These are phyloP conservation scores for Rattus norvegicus DNA, from an alignment of 2,113 vertebrate species.

Conservation along the genomic window GRCr8 NC_086020.1:156333001-156333500, in stretches of 20 bases:
- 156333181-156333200: slow-evolving; percentile 3
- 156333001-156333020: not conserved
- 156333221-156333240: not conserved
- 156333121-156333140: not conserved
- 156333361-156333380: not conserved
- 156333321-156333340: not conserved
- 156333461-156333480: not conserved
- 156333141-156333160: not conserved
- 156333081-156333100: too few species aligned
- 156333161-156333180: not conserved
- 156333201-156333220: not conserved
- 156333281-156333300: not conserved
- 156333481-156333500: too few species aligned
- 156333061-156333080: not conserved
- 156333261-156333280: not conserved
- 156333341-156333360: not conserved
- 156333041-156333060: not conserved
- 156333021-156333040: not conserved
- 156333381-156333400: not conserved
- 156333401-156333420: not conserved
- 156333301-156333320: not conserved
- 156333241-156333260: not conserved
- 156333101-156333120: not conserved
- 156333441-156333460: not conserved
- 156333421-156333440: not conserved